phyloP scores from a whole-genome alignment of 2,888 invertebrate genomes.

The Calameuta idolon region DNA sequence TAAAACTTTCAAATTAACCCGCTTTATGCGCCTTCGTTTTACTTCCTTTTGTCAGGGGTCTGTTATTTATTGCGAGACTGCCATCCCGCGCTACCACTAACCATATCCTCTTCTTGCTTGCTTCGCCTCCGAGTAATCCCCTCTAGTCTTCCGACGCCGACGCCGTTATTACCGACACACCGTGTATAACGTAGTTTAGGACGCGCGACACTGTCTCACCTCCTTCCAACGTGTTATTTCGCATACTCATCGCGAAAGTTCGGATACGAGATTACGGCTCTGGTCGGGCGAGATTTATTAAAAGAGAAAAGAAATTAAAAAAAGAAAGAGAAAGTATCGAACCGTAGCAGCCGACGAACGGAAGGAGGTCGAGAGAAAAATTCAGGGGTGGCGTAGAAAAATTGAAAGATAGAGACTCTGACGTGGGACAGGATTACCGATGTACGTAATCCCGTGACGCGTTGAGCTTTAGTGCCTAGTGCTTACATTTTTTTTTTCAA shows the following conservation, averaged over 20 bases:
- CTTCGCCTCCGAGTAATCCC: background rate
- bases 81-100: conserved; percentile 14
- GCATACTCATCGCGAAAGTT: conserved; percentile 26
- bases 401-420: too few species aligned
- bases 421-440: too few species aligned
- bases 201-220: background rate
- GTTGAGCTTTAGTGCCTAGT: too few species aligned
- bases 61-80: conserved; percentile 30
- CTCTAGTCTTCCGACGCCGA: conserved; percentile 2
- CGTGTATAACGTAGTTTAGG: conserved; percentile 29
- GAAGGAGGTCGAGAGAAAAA: too few species aligned
- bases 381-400: too few species aligned
- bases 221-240: conserved; percentile 43
- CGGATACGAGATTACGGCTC: conserved; percentile 41
- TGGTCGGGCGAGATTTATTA: too few species aligned
- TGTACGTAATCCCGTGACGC: too few species aligned
- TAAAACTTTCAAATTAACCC: conserved; percentile 56
- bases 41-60: conserved; percentile 27
- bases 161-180: background rate
- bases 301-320: conserved; percentile 12
- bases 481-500: too few species aligned
- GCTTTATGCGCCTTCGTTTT: conserved; percentile 34
- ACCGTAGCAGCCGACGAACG: too few species aligned
- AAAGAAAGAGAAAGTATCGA: background rate
- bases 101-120: conserved; percentile 5